Evolutionary conservation across 2,113 vertebrate genomes (phyloP), one percentile per base, ranked within the genome.

Genomic region (Platycercus adscitus): DNA sequence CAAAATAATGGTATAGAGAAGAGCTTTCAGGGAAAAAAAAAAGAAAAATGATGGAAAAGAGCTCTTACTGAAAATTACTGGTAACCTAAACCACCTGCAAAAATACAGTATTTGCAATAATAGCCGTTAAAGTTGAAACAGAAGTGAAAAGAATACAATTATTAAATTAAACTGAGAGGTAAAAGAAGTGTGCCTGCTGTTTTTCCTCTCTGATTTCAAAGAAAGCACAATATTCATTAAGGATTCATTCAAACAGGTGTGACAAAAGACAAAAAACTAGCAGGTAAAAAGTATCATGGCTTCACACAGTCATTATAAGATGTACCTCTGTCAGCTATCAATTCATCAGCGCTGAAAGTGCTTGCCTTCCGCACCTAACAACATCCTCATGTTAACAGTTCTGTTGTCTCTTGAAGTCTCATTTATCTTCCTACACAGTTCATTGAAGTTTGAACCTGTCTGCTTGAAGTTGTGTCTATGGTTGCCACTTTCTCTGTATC

Each of bases 391-490:
- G 86, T 93, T 93, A 95, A 93, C 72, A 80, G 86, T 91, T 75
- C 88, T 93, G 39, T 88, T 96, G 97, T 94, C 68, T 79, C 85
- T 61, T 94, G 84, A 95, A 77, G 73, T 85, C 94, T 96, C 91
- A 89, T 97, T 97, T 88, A 88, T 97, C 96, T 97, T 96, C 90
- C 64, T 92, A 92, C 56, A 63, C 83, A 96, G 84, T 90, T 94
- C 90, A 76, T 71, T 91, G 85, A 93, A 94, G 85, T 95, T 91
- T 65, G 91, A 92, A 56, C 88, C 56, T 88, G 47, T 50, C 95
- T 87, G n/a, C 58, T 92, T 96, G 86, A 96, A 88, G 82, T 86
- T 95, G 80, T 89, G 85, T 78, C 79, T 95, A 0, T 39, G 76
- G 87, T 94, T 96, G 61, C 93, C 75, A 60, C 81, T 89, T 91